These are phyloP conservation scores for Pipistrellus kuhlii DNA, from an alignment of 2,797 vertebrate genomes.

Conservation along the genomic window DNA sequence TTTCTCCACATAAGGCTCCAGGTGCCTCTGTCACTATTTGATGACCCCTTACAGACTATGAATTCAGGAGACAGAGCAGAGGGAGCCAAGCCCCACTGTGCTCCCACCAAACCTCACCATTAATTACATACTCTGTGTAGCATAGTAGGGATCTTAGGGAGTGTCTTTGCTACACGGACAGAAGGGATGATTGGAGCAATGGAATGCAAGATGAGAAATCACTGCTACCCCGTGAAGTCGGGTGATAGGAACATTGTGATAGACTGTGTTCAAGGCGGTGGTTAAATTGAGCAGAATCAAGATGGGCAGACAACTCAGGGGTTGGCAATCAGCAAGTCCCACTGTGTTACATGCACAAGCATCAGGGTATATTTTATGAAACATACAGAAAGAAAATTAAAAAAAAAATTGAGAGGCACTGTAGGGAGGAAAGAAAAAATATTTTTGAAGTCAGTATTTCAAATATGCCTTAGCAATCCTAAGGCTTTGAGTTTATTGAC, in stretches of 20 bases:
- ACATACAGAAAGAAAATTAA: background rate
- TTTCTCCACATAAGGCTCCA: background rate
- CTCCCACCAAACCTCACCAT: background rate
- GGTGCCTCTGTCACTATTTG: constrained; percentile 7
- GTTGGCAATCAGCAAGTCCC: constrained; percentile 38
- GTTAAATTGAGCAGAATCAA: constrained; percentile 73
- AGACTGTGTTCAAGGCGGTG: constrained; percentile 61
- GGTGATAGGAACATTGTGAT: constrained; percentile 61
- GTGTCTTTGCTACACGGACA: constrained; percentile 41
- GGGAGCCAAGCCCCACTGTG: background rate
- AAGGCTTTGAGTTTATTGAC: no score
- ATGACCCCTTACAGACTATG: background rate
- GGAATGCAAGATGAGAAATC: constrained; percentile 65
- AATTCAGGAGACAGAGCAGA: constrained; percentile 12
- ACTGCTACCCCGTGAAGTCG: constrained; percentile 9
- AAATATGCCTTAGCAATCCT: no score
- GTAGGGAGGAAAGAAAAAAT: background rate
- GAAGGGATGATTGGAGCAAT: constrained; percentile 57
- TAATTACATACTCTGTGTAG: constrained; percentile 39
- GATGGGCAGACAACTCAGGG: constrained; percentile 68
- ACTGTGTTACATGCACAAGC: constrained; percentile 58
- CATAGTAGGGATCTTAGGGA: constrained; percentile 50
- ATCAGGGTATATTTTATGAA: constrained; percentile 70
- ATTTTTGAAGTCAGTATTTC: background rate
- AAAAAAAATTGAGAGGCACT: background rate